Conservation (phyloP, 64 coral and sea anemone species). For the Cladopsammia gracilis region DNA sequence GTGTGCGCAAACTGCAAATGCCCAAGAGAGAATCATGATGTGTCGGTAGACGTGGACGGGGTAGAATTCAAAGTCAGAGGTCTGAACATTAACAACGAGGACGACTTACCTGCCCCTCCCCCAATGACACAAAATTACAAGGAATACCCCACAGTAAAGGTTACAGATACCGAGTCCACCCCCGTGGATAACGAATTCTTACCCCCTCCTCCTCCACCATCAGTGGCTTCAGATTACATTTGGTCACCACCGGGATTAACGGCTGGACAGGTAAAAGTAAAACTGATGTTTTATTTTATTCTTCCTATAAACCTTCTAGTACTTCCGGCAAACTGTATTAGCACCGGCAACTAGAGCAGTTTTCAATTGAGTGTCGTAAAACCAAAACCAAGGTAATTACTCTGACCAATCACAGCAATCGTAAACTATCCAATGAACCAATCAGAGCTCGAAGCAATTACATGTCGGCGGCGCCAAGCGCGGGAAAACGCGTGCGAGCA, state of each 20-base stretch:
- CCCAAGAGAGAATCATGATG: constrained; percentile 88
- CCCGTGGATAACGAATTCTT: constrained; percentile 61
- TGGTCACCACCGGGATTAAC: constrained; percentile 80
- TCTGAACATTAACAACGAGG: constrained; percentile 69
- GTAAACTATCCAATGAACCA: no score
- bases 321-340: no score
- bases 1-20: constrained; percentile 88
- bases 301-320: no score
- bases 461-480: no score
- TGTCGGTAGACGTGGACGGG: constrained; percentile 61
- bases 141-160: constrained; percentile 42
- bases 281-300: neutral
- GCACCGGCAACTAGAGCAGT: no score
- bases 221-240: constrained; percentile 52
- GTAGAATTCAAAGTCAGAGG: constrained; percentile 85
- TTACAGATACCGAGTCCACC: constrained; percentile 14
- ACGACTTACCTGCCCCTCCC: constrained; percentile 80
- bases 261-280: constrained; percentile 73
- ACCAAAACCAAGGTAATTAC: no score
- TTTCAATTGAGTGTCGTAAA: no score
- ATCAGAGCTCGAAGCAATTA: no score
- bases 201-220: constrained; percentile 66
- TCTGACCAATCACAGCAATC: no score
- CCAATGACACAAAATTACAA: constrained; percentile 47
- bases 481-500: no score